Percentiles rank a stretch among this genome's conserved stretches.
phyloP scores from a whole-genome alignment of 2,113 vertebrate genomes.

The Oryctolagus cuniculus region DNA sequence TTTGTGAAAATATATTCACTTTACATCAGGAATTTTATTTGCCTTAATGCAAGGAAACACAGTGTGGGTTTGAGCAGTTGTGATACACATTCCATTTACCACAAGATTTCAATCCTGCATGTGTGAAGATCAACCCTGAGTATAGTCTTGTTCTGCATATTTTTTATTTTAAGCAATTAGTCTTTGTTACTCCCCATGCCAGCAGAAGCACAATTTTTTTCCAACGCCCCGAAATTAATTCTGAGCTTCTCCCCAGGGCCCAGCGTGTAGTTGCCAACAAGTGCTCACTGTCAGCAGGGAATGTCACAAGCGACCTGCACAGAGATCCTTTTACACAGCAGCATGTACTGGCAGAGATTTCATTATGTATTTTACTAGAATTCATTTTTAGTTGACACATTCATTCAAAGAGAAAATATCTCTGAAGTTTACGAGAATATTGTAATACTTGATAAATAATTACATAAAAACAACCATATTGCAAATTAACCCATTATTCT shows the following conservation, averaged over 20 bases:
- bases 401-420: slow-evolving; percentile 22
- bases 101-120: neutral
- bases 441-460: slow-evolving; percentile 40
- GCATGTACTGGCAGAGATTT: neutral
- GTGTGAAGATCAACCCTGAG: neutral
- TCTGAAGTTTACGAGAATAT: neutral
- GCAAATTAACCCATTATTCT: neutral
- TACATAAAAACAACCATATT: slow-evolving; percentile 35
- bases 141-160: neutral
- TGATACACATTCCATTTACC: neutral
- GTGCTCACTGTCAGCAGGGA: neutral
- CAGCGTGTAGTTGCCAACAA: neutral
- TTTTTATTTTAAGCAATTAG: neutral
- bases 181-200: neutral
- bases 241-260: neutral
- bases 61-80: neutral
- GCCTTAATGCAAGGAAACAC: slow-evolving; percentile 24
- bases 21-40: slow-evolving; percentile 34
- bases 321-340: slow-evolving; percentile 29
- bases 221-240: slow-evolving; percentile 48
- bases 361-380: neutral
- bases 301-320: neutral
- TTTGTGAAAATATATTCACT: neutral
- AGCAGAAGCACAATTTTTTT: slow-evolving; percentile 20
- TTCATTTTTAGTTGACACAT: slow-evolving; percentile 17